Base-by-base conservation (phyloP, 2,113 vertebrate species). In the Vulpes vulpes region DNA sequence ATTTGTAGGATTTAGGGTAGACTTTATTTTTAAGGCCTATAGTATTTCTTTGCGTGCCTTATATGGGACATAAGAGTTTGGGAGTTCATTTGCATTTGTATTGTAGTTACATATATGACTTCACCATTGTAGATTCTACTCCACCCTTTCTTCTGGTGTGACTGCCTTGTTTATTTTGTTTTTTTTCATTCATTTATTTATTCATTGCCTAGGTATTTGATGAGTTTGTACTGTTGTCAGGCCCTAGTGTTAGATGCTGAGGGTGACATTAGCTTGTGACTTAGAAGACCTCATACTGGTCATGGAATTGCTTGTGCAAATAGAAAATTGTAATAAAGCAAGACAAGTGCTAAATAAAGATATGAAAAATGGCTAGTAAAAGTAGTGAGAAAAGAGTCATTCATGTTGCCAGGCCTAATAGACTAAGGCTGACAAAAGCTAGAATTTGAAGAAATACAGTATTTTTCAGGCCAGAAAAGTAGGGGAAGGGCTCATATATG, bases 331-430 rank as follows among this genome's bases (percentile, higher is more conserved):
- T 22, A 90, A 22, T 49, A 55, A 8, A 80, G 35, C 35, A 73
- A 71, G 43, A 27, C 91, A 90, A 84, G 22, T 93, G n/a, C 76
- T 86, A 65, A 96, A 90, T 89, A 96, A 94, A 96, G 43, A 23
- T 38, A 62, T 0, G 60, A 73, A 89, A 93, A 93, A 43, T 92
- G 17, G 8, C 25, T 4, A 30, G 35, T 84, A 69, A 88, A 59
- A 88, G 22, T 35, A 91, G 7, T 81, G 23, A 86, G 22, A 38
- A 81, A 79, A 84, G 38, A 81, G 30, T 82, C 81, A 82, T 76
- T 81, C 38, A n/a, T 95, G 55, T 22, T 94, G 6, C 17, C 20
- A 65, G 73, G 38, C 27, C 22, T 84, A 5, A 71, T 87, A 69
- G 62, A 38, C 67, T 79, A 81, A 73, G 25, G 12, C 62, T 79